These are phyloP conservation scores for Diachrysia chrysitis DNA, from an alignment of 2,888 invertebrate species.

Conservation along the genomic window DNA sequence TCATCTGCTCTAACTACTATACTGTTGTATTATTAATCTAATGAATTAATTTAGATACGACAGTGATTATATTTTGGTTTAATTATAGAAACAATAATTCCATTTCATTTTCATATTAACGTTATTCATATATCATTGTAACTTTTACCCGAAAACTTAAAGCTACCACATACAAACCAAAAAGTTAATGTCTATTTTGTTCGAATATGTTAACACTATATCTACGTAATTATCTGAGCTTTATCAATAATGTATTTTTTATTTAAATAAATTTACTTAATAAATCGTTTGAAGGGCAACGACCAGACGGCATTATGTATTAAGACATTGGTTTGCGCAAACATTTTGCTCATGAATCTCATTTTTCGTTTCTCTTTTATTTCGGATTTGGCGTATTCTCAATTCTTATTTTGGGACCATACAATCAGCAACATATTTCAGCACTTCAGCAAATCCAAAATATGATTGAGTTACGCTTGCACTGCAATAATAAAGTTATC, in stretches of 20 bases:
- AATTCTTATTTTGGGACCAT: background rate
- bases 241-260: background rate
- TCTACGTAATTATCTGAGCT: no score
- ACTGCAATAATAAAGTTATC: background rate
- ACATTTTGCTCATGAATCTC: slow-evolving; percentile 2
- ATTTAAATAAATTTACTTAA: background rate
- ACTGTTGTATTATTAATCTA: no score
- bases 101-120: no score
- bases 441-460: background rate
- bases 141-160: no score
- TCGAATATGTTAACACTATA: no score
- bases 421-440: background rate
- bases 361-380: slow-evolving; percentile 4
- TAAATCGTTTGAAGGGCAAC: background rate
- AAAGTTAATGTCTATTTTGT: no score
- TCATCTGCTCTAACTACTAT: no score
- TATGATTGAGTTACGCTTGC: slow-evolving; percentile 1
- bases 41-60: no score
- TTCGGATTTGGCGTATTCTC: background rate
- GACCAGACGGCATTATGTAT: background rate
- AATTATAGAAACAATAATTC: no score
- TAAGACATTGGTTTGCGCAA: background rate
- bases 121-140: no score
- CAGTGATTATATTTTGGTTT: no score
- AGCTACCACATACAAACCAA: no score